phyloP scores from a whole-genome alignment of 2,113 vertebrate species.

The Telmatochromis brachygnathus region DNA sequence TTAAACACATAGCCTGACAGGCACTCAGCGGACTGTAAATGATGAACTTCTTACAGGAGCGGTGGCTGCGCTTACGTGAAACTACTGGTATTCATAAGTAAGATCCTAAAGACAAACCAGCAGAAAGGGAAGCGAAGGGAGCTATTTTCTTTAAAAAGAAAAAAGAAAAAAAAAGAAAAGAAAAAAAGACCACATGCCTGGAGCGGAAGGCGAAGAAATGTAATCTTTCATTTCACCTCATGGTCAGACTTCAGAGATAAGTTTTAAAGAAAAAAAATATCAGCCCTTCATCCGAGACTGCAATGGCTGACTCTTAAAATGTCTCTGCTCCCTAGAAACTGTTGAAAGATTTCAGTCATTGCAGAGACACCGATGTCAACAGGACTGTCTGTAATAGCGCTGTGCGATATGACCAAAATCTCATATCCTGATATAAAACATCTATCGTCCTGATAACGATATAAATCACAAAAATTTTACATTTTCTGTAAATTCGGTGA shows the following conservation, averaged over 20 bases:
- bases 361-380: neutral
- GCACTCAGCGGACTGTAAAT: neutral
- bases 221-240: neutral
- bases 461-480: too few relatives aligned
- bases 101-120: neutral
- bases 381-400: neutral
- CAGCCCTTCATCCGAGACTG: neutral
- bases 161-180: accelerated
- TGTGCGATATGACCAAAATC: too few relatives aligned
- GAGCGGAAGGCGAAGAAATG: neutral
- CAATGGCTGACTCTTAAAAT: neutral
- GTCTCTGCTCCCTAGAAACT: neutral
- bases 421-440: too few relatives aligned
- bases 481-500: too few relatives aligned
- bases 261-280: neutral
- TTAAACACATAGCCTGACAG: neutral
- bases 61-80: neutral
- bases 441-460: too few relatives aligned
- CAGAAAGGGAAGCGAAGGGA: neutral
- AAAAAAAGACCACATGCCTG: neutral
- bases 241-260: neutral
- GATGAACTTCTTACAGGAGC: neutral
- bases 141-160: neutral
- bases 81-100: neutral
- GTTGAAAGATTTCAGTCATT: neutral